Conservation (phyloP, 1,140 invertebrate genomes). For the Drosophila pectinifera region DNA sequence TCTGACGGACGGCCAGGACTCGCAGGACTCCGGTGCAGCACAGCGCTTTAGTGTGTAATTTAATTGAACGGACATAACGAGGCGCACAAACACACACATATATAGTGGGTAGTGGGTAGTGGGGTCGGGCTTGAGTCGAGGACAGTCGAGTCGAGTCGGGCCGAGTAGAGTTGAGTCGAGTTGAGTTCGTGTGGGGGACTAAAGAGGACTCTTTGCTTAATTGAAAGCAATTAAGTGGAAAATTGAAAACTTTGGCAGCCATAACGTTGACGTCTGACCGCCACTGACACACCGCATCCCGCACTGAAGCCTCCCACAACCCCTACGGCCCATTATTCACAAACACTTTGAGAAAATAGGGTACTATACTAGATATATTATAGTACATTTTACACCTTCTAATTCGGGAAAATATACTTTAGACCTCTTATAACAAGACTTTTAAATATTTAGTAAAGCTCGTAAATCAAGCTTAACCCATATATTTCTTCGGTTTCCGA, state of each 20-base stretch:
- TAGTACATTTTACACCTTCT: no score
- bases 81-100: slow-evolving; percentile 31
- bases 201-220: slow-evolving; percentile 84
- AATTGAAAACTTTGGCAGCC: slow-evolving; percentile 84
- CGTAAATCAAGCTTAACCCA: no score
- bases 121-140: slow-evolving; percentile 31
- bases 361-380: no score
- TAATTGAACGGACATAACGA: slow-evolving; percentile 84
- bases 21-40: slow-evolving; percentile 37
- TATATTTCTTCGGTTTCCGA: no score
- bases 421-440: no score
- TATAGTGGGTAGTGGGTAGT: background rate
- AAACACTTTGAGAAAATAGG: background rate
- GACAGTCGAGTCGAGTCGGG: slow-evolving; percentile 6
- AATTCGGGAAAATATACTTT: no score
- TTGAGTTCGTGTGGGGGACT: slow-evolving; percentile 51
- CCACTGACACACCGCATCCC: slow-evolving; percentile 43
- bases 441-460: no score
- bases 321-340: slow-evolving; percentile 16
- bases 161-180: slow-evolving; percentile 30
- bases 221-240: slow-evolving; percentile 84
- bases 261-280: slow-evolving; percentile 78
- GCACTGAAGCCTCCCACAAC: background rate
- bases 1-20: slow-evolving; percentile 35
- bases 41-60: slow-evolving; percentile 79